phyloP scores from a whole-genome alignment of 1,140 invertebrate species.

The Riptortus pedestris region DNA sequence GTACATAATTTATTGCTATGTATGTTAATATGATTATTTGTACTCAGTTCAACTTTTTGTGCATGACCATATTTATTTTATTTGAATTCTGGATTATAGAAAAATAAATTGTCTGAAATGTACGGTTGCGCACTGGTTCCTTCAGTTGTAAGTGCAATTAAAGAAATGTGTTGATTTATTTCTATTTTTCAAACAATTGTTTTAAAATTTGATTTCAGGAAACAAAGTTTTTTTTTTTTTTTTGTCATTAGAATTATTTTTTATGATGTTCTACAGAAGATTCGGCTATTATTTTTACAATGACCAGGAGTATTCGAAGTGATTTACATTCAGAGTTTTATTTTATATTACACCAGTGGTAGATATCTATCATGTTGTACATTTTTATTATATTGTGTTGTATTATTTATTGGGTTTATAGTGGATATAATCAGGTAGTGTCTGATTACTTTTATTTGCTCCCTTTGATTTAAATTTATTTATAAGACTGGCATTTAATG shows the following conservation, averaged over 20 bases:
- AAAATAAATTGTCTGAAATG: not conserved
- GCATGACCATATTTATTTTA: constrained; percentile 2
- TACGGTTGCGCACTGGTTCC: not conserved
- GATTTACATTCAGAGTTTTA: not conserved
- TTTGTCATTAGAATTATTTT: too few relatives aligned
- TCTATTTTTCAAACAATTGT: not conserved
- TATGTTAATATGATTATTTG: constrained; percentile 2
- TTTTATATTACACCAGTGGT: constrained; percentile 9
- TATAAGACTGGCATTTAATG: constrained; percentile 11
- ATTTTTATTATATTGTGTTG: constrained; percentile 15
- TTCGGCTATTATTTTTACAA: constrained; percentile 9
- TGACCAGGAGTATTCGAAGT: not conserved
- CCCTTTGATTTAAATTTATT: not conserved
- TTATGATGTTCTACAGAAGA: too few relatives aligned
- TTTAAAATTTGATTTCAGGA: not conserved
- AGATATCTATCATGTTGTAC: not conserved
- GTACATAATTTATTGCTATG: not conserved
- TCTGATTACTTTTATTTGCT: not conserved
- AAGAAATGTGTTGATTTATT: not conserved
- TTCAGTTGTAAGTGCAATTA: not conserved
- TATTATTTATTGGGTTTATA: constrained; percentile 1
- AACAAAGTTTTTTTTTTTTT: not conserved
- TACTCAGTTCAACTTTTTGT: constrained; percentile 5
- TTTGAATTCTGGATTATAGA: not conserved
- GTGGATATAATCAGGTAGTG: not conserved